phyloP scores from a whole-genome alignment of 2,797 vertebrate species.

The Bovichtus diacanthus region DNA sequence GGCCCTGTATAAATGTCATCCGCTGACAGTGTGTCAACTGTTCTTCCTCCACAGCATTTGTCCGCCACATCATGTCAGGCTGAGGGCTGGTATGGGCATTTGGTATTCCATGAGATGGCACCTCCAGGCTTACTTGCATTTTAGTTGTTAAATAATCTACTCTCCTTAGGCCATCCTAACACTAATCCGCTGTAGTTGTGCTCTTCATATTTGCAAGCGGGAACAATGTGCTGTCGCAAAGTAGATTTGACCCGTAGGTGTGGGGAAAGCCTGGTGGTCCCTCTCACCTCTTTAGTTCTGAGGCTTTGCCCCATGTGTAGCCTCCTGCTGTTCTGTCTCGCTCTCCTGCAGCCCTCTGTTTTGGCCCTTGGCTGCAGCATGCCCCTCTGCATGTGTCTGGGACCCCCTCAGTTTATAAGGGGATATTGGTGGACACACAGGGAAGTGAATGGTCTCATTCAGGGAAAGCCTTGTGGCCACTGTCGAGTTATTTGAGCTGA shows the following conservation, averaged over 20 bases:
- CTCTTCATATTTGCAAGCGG: slow-evolving; percentile 20
- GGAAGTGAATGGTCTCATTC: slow-evolving; percentile 75
- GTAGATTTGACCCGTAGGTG: slow-evolving; percentile 43
- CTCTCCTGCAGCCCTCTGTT: slow-evolving; percentile 77
- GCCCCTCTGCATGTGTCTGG: slow-evolving; percentile 78
- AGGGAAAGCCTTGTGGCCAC: slow-evolving; percentile 55
- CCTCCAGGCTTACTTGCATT: slow-evolving; percentile 76
- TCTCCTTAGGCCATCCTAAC: slow-evolving; percentile 28
- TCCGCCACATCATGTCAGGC: slow-evolving; percentile 95
- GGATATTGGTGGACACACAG: slow-evolving; percentile 64
- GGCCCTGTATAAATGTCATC: slow-evolving; percentile 12
- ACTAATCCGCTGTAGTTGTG: slow-evolving; percentile 38
- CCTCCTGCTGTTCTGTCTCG: slow-evolving; percentile 67
- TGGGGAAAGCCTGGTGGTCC: slow-evolving; percentile 77
- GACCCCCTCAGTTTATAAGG: slow-evolving; percentile 56
- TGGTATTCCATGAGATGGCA: slow-evolving; percentile 77
- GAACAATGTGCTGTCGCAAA: slow-evolving; percentile 10
- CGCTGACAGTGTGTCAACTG: slow-evolving; percentile 75
- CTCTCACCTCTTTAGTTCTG: slow-evolving; percentile 66
- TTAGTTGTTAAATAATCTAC: slow-evolving; percentile 40
- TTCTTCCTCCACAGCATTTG: slow-evolving; percentile 94
- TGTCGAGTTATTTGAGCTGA: slow-evolving; percentile 14
- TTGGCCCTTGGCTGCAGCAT: slow-evolving; percentile 83
- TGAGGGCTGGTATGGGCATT: slow-evolving; percentile 87
- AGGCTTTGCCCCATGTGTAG: slow-evolving; percentile 69